Evolutionary conservation across 1,140 invertebrate species (phyloP).

Genomic region (Heliconius congener): DNA sequence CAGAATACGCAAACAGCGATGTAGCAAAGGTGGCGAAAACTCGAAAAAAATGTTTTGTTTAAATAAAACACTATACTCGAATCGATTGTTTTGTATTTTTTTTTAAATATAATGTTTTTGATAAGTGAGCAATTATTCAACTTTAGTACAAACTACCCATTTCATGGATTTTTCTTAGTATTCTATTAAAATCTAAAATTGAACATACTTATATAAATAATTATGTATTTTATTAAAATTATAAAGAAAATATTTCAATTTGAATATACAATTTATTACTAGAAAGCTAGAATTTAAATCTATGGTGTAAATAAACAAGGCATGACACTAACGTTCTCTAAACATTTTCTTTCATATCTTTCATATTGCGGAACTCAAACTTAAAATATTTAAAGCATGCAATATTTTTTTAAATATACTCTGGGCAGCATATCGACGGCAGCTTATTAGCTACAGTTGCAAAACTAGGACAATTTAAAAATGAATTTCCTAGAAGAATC

Average conservation of each 20-base stretch:
- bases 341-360: neutral
- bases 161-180: too few relatives aligned
- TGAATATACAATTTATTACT: too few relatives aligned
- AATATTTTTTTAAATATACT: conserved; percentile 6
- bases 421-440: conserved; percentile 13
- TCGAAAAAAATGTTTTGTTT: neutral
- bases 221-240: too few relatives aligned
- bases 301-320: neutral
- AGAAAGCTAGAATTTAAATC: neutral
- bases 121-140: too few relatives aligned
- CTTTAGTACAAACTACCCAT: too few relatives aligned
- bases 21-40: neutral
- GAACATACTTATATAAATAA: too few relatives aligned
- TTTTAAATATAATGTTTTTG: too few relatives aligned
- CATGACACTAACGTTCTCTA: neutral
- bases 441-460: conserved; percentile 32
- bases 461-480: conserved; percentile 40
- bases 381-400: conserved; percentile 15
- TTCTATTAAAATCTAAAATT: too few relatives aligned
- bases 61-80: neutral
- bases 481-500: conserved; percentile 40
- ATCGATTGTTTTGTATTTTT: neutral
- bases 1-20: neutral
- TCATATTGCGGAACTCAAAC: neutral
- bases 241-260: too few relatives aligned